These are phyloP conservation scores for Drosophila atroscutellata DNA, from an alignment of 2,888 invertebrate species.

Conservation along the genomic window DNA sequence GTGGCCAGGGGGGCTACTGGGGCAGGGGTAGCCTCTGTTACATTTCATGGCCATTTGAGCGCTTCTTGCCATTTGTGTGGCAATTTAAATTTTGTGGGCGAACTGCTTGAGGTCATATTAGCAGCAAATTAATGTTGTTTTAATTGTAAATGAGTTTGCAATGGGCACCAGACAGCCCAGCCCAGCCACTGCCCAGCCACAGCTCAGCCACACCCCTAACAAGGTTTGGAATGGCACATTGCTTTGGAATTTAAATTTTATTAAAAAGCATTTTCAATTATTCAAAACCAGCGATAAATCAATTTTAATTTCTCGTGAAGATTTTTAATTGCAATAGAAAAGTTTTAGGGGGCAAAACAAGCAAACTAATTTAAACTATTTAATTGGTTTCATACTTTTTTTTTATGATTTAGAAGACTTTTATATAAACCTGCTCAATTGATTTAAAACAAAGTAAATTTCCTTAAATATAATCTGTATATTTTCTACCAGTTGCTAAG, in stretches of 20 bases:
- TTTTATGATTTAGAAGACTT: not conserved
- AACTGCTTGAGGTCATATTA: slow-evolving; percentile 80
- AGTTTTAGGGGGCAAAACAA: not conserved
- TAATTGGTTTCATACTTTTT: not conserved
- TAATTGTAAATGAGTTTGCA: slow-evolving; percentile 78
- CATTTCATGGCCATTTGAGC: slow-evolving; percentile 38
- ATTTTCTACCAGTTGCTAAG: not conserved
- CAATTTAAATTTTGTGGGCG: slow-evolving; percentile 67
- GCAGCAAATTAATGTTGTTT: slow-evolving; percentile 77
- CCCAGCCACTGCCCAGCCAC: not conserved
- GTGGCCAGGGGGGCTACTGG: slow-evolving; percentile 54
- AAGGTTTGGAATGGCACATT: not conserved
- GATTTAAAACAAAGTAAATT: not conserved
- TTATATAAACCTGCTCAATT: not conserved
- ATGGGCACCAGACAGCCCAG: slow-evolving; percentile 29
- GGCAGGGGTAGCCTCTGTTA: not conserved
- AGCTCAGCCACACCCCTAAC: not conserved
- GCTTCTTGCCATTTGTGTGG: slow-evolving; percentile 35
- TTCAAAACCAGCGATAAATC: not conserved
- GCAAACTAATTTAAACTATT: not conserved
- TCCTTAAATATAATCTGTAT: not conserved
- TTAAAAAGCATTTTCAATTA: slow-evolving; percentile 3
- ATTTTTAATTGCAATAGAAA: not conserved
- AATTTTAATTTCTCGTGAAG: not conserved
- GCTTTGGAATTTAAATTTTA: slow-evolving; percentile 7